Evolutionary conservation across 2,888 invertebrate species (phyloP).

Genomic region (Hedya salicella): DNA sequence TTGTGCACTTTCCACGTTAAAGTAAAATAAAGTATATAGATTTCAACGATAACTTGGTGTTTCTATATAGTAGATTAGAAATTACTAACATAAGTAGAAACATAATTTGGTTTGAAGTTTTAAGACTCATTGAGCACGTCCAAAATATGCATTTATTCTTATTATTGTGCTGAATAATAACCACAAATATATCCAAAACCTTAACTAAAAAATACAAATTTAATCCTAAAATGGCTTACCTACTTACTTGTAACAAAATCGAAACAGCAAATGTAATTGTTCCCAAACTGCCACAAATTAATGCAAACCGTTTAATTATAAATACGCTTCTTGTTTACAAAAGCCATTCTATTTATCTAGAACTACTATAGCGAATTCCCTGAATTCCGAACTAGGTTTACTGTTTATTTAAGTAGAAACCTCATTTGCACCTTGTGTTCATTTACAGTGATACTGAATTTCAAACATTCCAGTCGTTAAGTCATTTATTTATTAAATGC

Average conservation of each 20-base stretch:
- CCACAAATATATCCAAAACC: not conserved
- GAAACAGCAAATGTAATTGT: not conserved
- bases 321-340: conserved; percentile 10
- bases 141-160: no score
- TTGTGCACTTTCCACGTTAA: no score
- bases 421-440: conserved; percentile 34
- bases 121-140: no score
- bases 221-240: no score
- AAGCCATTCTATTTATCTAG: conserved; percentile 8
- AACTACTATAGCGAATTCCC: conserved; percentile 3
- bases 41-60: no score
- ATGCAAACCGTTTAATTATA: conserved; percentile 14
- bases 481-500: conserved; percentile 41
- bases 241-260: no score
- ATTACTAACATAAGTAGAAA: no score
- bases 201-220: not conserved
- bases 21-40: no score
- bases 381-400: conserved; percentile 14
- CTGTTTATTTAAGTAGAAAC: conserved; percentile 20
- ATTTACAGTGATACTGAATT: conserved; percentile 39
- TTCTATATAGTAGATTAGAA: no score
- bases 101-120: no score
- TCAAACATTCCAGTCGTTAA: conserved; percentile 36
- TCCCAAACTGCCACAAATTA: conserved; percentile 1
- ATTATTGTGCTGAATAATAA: not conserved